Conservation (phyloP, 2,888 invertebrate genomes). For the Aspidapion aeneum region DNA sequence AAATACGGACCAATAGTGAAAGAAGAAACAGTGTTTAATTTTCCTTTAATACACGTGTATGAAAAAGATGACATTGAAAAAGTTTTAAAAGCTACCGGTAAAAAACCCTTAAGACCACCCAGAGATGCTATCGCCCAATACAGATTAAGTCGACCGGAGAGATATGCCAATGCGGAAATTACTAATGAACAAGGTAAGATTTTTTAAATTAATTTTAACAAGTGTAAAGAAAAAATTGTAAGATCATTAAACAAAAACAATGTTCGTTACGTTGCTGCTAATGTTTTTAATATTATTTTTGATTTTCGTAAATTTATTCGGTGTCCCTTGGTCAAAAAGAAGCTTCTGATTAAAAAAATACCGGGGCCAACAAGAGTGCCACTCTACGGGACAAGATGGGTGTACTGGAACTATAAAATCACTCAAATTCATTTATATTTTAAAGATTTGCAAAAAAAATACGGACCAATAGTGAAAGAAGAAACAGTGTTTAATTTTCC, state of each 20-base stretch:
- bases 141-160: conserved; percentile 67
- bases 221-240: too few relatives aligned
- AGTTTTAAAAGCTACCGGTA: conserved; percentile 66
- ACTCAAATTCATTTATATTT: conserved; percentile 77
- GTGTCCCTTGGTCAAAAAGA: neutral
- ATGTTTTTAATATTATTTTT: neutral
- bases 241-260: too few relatives aligned
- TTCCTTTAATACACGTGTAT: conserved; percentile 70
- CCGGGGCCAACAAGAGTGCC: conserved; percentile 76
- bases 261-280: neutral
- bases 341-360: conserved; percentile 41
- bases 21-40: conserved; percentile 72
- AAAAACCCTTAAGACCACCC: conserved; percentile 76
- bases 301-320: neutral
- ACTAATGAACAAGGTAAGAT: conserved; percentile 74
- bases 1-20: conserved; percentile 74
- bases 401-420: conserved; percentile 57
- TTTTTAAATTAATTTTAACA: too few relatives aligned
- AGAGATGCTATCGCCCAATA: conserved; percentile 78
- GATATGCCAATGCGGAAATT: conserved; percentile 77
- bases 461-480: conserved; percentile 76
- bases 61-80: conserved; percentile 71
- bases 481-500: conserved; percentile 70
- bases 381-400: conserved; percentile 76
- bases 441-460: conserved; percentile 68